These are phyloP conservation scores for Drosophila kepulauana DNA, from an alignment of 1,140 invertebrate genomes.

Conservation along the genomic window DNA sequence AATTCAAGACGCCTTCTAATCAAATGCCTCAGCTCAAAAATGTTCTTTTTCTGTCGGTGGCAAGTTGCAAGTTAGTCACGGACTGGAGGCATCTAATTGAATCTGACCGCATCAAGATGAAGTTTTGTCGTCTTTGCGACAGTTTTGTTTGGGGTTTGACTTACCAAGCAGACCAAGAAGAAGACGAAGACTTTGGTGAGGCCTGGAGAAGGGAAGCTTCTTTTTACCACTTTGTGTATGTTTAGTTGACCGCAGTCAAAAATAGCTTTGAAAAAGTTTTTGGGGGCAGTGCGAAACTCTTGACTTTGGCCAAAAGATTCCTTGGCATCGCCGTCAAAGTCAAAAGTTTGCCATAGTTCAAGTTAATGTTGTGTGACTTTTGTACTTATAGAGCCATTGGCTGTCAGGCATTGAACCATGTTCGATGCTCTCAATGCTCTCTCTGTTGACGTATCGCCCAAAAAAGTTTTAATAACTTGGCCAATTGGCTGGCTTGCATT, in stretches of 20 bases:
- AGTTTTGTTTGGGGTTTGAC: slow-evolving; percentile 65
- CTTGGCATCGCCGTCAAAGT: slow-evolving; percentile 73
- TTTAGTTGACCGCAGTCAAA: slow-evolving; percentile 83
- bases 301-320: slow-evolving; percentile 48
- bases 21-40: slow-evolving; percentile 43
- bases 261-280: slow-evolving; percentile 79
- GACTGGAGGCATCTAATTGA: slow-evolving; percentile 65
- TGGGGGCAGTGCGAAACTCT: slow-evolving; percentile 35
- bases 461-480: slow-evolving; percentile 75
- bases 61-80: slow-evolving; percentile 24
- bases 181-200: too few species aligned
- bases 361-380: slow-evolving; percentile 83
- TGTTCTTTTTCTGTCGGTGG: neutral
- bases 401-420: slow-evolving; percentile 72
- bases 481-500: slow-evolving; percentile 60
- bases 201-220: neutral
- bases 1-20: slow-evolving; percentile 60
- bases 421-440: slow-evolving; percentile 57
- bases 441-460: slow-evolving; percentile 63
- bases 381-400: slow-evolving; percentile 52
- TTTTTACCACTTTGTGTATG: slow-evolving; percentile 67
- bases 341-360: slow-evolving; percentile 81
- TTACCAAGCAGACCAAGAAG: slow-evolving; percentile 4
- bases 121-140: slow-evolving; percentile 74
- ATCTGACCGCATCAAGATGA: slow-evolving; percentile 77